These are phyloP conservation scores for Halictus ligatus DNA, from an alignment of 2,888 invertebrate genomes.

Conservation along the genomic window DNA sequence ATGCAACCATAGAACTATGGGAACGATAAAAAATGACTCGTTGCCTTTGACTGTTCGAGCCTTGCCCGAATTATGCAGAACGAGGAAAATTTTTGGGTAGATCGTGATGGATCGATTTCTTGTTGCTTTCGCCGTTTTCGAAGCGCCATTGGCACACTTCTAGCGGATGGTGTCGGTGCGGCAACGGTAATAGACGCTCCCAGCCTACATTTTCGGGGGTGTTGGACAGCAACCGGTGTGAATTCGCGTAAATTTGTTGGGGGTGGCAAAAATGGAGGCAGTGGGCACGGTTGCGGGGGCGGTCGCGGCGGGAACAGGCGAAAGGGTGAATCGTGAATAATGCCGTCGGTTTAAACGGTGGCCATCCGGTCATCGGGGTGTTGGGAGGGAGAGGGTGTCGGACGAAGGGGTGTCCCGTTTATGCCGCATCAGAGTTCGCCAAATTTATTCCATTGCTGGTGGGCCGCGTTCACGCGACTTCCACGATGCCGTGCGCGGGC, in stretches of 20 bases:
- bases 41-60: background rate
- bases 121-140: background rate
- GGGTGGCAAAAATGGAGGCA: slow-evolving; percentile 68
- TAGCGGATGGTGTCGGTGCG: slow-evolving; percentile 33
- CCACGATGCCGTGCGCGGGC: slow-evolving; percentile 67
- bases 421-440: slow-evolving; percentile 80
- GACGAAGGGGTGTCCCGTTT: slow-evolving; percentile 66
- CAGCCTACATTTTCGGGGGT: slow-evolving; percentile 57
- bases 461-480: slow-evolving; percentile 66
- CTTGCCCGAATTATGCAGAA: background rate
- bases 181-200: slow-evolving; percentile 63
- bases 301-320: slow-evolving; percentile 29
- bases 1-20: no score
- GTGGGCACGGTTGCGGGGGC: slow-evolving; percentile 7
- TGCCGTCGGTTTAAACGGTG: slow-evolving; percentile 76
- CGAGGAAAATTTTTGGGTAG: background rate
- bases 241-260: slow-evolving; percentile 77
- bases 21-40: no score
- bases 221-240: slow-evolving; percentile 67
- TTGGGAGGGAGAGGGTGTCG: slow-evolving; percentile 11
- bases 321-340: slow-evolving; percentile 74
- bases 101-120: background rate
- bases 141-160: slow-evolving; percentile 28
- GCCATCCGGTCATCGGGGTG: slow-evolving; percentile 75
- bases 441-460: slow-evolving; percentile 79